Conservation (phyloP, 2,888 invertebrate genomes). For the Protonemura montana region DNA sequence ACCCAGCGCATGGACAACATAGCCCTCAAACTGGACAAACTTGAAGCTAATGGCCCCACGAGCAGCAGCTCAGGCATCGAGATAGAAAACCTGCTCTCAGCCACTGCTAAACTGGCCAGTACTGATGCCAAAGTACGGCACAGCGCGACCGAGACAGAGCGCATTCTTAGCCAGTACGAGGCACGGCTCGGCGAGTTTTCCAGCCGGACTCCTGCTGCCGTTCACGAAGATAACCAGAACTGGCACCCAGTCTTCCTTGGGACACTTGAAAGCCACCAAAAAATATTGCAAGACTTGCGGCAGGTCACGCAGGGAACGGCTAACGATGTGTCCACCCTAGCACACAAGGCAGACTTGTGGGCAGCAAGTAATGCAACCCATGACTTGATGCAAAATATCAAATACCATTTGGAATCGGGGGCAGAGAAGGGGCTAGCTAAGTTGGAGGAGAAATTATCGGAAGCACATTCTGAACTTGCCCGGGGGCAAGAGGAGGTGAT, state of each 20-base stretch:
- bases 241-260: constrained; percentile 56
- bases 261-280: constrained; percentile 55
- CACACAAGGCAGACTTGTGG: constrained; percentile 64
- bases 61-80: background rate
- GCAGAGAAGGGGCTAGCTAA: constrained; percentile 59
- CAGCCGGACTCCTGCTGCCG: background rate
- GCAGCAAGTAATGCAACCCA: constrained; percentile 68
- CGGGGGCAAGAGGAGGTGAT: constrained; percentile 64
- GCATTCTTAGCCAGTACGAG: constrained; percentile 43
- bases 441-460: constrained; percentile 64
- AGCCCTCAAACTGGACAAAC: constrained; percentile 26
- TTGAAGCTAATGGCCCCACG: constrained; percentile 34
- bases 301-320: constrained; percentile 53
- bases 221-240: constrained; percentile 50
- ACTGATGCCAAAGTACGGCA: constrained; percentile 36
- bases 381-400: constrained; percentile 59
- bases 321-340: constrained; percentile 54
- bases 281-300: constrained; percentile 55
- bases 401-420: constrained; percentile 59
- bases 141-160: constrained; percentile 37
- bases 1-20: constrained; percentile 43
- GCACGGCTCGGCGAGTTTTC: constrained; percentile 33
- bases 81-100: constrained; percentile 33
- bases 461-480: constrained; percentile 64
- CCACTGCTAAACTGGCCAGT: constrained; percentile 40